Evolutionary conservation across 2,888 invertebrate species (phyloP).

Genomic region (Camptogramma bilineatum): DNA sequence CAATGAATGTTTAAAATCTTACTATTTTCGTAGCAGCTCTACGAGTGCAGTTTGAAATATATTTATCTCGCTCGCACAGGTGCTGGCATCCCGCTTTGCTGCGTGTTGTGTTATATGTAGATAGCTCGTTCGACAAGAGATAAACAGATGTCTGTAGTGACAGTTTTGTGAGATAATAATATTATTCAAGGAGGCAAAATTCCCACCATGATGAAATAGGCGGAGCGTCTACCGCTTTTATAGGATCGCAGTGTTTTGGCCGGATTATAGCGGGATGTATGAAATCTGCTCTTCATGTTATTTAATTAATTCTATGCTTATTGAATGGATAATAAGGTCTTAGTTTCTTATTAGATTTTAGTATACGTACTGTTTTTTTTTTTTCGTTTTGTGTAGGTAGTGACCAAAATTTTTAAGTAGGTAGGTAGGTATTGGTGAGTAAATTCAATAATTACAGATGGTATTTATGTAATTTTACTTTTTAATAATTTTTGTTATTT

Average conservation of each 20-base stretch:
- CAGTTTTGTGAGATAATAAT: slow-evolving; percentile 63
- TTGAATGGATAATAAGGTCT: slow-evolving; percentile 24
- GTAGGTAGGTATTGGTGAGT: no score
- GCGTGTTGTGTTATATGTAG: slow-evolving; percentile 77
- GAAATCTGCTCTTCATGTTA: slow-evolving; percentile 47
- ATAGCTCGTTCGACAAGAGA: slow-evolving; percentile 80
- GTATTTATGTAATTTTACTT: no score
- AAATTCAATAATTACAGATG: no score
- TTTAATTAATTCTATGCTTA: slow-evolving; percentile 48
- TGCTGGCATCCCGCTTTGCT: slow-evolving; percentile 74
- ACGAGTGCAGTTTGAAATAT: slow-evolving; percentile 75
- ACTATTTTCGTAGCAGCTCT: slow-evolving; percentile 29
- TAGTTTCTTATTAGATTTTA: slow-evolving; percentile 4
- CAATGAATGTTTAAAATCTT: slow-evolving; percentile 59
- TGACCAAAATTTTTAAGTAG: no score
- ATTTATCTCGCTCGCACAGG: slow-evolving; percentile 73
- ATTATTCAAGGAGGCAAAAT: slow-evolving; percentile 53
- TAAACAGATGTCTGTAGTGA: slow-evolving; percentile 78
- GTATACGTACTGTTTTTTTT: no score
- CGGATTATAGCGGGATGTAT: slow-evolving; percentile 57
- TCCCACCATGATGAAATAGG: slow-evolving; percentile 83
- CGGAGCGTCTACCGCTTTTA: slow-evolving; percentile 68
- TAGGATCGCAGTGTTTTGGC: slow-evolving; percentile 49
- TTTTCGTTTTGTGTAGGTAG: no score
- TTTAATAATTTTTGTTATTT: no score